These are phyloP conservation scores for Muscina levida DNA, from an alignment of 2,888 invertebrate species.

Conservation along the genomic window DNA sequence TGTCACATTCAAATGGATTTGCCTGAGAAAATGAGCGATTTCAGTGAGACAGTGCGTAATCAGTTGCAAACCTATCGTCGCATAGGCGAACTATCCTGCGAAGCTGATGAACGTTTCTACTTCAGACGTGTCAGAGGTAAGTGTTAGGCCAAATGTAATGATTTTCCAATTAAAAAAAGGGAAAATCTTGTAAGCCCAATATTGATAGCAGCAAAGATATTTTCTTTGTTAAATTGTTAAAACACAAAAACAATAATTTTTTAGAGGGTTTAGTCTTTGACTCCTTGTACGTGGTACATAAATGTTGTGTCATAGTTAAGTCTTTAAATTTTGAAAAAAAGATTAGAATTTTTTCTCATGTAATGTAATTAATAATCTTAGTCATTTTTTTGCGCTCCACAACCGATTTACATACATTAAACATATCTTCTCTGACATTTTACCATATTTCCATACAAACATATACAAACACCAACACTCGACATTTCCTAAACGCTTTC, in stretches of 20 bases:
- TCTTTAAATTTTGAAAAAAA: too few species aligned
- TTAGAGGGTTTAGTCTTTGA: too few species aligned
- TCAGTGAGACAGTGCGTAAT: conserved; percentile 66
- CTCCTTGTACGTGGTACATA: too few species aligned
- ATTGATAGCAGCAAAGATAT: too few species aligned
- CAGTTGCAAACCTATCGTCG: conserved; percentile 68
- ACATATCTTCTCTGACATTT: background rate
- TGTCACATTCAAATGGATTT: conserved; percentile 73
- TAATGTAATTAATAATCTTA: too few species aligned
- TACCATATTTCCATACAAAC: background rate
- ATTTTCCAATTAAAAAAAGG: background rate
- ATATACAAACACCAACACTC: conserved; percentile 1
- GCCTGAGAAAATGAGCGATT: conserved; percentile 68
- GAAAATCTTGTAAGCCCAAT: conserved; percentile 11
- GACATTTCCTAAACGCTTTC: conserved; percentile 29
- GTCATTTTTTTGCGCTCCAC: too few species aligned
- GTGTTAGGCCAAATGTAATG: conserved; percentile 60
- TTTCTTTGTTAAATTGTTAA: too few species aligned
- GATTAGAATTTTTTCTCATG: too few species aligned
- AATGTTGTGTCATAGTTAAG: too few species aligned
- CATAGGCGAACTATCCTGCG: conserved; percentile 71
- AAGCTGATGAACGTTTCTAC: conserved; percentile 70
- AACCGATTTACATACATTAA: too few species aligned
- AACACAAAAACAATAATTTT: too few species aligned
- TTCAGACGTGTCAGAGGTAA: conserved; percentile 73